Evolutionary conservation across 2,113 vertebrate species (phyloP).

Genomic region (Hepsetus odoe): DNA sequence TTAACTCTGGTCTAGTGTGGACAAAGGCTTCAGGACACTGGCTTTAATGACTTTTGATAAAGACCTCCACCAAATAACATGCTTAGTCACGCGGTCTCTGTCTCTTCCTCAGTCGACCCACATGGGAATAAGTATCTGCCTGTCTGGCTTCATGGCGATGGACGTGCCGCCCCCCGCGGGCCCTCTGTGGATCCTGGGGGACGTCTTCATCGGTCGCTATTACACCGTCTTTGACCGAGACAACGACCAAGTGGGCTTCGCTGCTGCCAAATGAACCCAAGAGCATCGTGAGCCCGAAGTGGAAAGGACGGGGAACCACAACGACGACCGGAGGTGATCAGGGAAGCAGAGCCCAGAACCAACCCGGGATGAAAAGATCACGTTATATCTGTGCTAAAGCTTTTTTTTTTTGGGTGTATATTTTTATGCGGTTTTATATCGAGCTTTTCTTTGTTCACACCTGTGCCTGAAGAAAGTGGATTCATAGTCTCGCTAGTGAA

Average conservation of each 20-base stretch:
- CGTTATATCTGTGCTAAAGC: not conserved
- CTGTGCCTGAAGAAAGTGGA: no score
- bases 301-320: no score
- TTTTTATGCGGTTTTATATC: not conserved
- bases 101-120: conserved; percentile 69
- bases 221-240: conserved; percentile 85
- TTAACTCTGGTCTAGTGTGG: no score
- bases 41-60: no score
- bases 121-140: conserved; percentile 68
- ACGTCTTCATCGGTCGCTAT: conserved; percentile 83
- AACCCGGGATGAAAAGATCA: not conserved
- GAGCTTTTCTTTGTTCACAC: not conserved
- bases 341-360: not conserved
- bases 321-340: not conserved
- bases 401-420: not conserved
- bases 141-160: conserved; percentile 85
- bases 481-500: no score
- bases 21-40: no score
- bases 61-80: no score
- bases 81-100: not conserved
- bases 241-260: conserved; percentile 77
- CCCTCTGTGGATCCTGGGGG: conserved; percentile 88
- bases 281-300: not conserved
- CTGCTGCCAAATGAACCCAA: conserved; percentile 62
- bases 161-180: conserved; percentile 80